Conservation (phyloP, 2,888 invertebrate species). For the Eutolmus rufibarbis region DNA sequence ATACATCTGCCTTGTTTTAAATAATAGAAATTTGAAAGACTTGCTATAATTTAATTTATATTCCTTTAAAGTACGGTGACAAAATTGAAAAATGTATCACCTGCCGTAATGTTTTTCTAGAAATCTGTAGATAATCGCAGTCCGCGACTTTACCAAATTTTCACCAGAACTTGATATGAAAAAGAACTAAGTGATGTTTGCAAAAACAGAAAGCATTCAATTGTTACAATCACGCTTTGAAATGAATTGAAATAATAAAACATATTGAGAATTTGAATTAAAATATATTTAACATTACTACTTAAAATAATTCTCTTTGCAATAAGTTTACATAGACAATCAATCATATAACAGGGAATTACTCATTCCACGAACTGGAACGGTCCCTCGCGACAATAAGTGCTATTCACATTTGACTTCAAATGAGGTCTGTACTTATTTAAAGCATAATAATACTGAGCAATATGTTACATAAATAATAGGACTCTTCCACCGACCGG, state of each 20-base stretch:
- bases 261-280: conserved; percentile 16
- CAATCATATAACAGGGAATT: conserved; percentile 20
- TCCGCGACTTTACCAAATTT: too few species aligned
- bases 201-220: neutral
- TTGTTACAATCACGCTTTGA: neutral
- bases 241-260: neutral
- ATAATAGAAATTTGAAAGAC: too few species aligned
- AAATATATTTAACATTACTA: conserved; percentile 35
- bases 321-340: conserved; percentile 11
- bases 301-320: conserved; percentile 37
- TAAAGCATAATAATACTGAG: conserved; percentile 47
- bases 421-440: conserved; percentile 43
- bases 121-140: too few species aligned
- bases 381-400: neutral
- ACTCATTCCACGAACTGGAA: conserved; percentile 24
- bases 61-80: too few species aligned
- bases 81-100: too few species aligned
- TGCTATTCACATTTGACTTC: conserved; percentile 45
- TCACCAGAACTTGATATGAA: too few species aligned
- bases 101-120: too few species aligned
- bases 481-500: conserved; percentile 36
- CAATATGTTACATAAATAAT: conserved; percentile 47
- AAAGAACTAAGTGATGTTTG: neutral
- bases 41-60: too few species aligned
- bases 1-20: too few species aligned